Percentiles rank a stretch among this genome's conserved stretches.
Conservation (phyloP, 2,888 invertebrate species). For the Phragmatobia fuliginosa region DNA sequence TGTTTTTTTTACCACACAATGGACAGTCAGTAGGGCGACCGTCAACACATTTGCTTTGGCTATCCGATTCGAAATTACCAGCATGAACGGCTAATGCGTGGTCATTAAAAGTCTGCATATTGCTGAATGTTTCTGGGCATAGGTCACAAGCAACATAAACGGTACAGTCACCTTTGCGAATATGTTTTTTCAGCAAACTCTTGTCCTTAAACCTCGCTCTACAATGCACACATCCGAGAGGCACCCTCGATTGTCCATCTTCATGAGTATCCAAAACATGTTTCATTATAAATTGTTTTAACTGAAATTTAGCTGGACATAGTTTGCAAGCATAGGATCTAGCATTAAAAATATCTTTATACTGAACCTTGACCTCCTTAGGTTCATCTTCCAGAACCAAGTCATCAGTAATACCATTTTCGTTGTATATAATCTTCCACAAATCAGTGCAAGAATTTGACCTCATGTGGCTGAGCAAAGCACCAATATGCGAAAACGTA, state of each 20-base stretch:
- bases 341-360: slow-evolving; percentile 84
- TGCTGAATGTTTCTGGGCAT: slow-evolving; percentile 79
- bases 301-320: slow-evolving; percentile 83
- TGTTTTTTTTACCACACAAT: slow-evolving; percentile 85
- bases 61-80: slow-evolving; percentile 77
- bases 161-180: slow-evolving; percentile 86
- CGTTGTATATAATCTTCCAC: slow-evolving; percentile 83
- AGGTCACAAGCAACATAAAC: slow-evolving; percentile 86
- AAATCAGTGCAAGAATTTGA: slow-evolving; percentile 81
- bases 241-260: slow-evolving; percentile 79
- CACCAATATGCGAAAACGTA: slow-evolving; percentile 85
- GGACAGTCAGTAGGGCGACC: slow-evolving; percentile 84
- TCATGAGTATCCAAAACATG: slow-evolving; percentile 83
- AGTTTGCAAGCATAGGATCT: slow-evolving; percentile 83
- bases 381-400: slow-evolving; percentile 78
- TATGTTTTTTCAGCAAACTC: slow-evolving; percentile 79
- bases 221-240: slow-evolving; percentile 79
- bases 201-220: slow-evolving; percentile 79
- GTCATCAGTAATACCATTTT: slow-evolving; percentile 82
- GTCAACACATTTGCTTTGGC: slow-evolving; percentile 77
- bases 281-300: slow-evolving; percentile 85
- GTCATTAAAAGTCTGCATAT: slow-evolving; percentile 81
- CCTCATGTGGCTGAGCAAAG: slow-evolving; percentile 83
- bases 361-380: slow-evolving; percentile 73
- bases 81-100: slow-evolving; percentile 81